Evolutionary conservation across 2,888 invertebrate genomes (phyloP).

Genomic region (Chrysotoxum bicinctum): DNA sequence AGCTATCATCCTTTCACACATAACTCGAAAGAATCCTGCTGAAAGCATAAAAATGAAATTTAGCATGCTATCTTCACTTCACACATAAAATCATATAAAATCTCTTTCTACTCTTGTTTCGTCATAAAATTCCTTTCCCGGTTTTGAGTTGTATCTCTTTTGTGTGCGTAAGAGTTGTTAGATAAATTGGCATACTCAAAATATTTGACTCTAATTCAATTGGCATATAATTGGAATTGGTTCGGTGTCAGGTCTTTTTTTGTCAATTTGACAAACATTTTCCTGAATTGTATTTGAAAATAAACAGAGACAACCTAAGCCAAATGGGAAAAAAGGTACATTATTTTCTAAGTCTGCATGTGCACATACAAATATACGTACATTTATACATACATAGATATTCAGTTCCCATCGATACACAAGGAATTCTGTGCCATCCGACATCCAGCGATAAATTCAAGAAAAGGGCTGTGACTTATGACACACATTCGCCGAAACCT

Average conservation of each 20-base stretch:
- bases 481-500: no score
- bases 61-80: not conserved
- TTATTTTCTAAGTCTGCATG: no score
- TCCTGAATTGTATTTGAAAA: not conserved
- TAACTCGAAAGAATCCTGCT: not conserved
- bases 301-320: not conserved
- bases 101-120: not conserved
- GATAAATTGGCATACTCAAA: not conserved
- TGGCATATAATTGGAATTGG: constrained; percentile 5
- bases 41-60: not conserved
- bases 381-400: not conserved
- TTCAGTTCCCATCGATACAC: not conserved
- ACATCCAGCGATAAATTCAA: not conserved
- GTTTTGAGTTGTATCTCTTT: not conserved
- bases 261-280: not conserved
- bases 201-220: constrained; percentile 14
- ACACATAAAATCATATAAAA: not conserved
- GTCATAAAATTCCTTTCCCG: not conserved
- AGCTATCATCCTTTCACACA: not conserved
- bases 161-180: not conserved
- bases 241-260: not conserved
- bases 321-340: not conserved
- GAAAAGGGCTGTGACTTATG: no score
- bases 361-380: no score
- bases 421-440: not conserved